Conservation (phyloP, 2,797 vertebrate genomes). For the Crenichthys baileyi region DNA sequence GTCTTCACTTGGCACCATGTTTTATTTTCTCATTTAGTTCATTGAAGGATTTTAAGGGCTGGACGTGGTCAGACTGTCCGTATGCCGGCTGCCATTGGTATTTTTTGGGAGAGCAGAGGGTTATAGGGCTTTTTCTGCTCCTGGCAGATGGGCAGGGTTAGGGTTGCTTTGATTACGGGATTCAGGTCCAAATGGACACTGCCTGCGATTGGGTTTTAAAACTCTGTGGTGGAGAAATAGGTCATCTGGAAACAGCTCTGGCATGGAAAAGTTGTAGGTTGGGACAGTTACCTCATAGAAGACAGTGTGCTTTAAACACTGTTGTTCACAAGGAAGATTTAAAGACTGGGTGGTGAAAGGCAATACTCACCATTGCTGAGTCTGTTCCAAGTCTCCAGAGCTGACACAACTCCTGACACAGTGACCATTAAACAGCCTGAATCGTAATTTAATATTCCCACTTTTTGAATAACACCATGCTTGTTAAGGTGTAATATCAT, state of each 20-base stretch:
- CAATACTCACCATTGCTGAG: constrained; percentile 21
- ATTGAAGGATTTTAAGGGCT: constrained; percentile 24
- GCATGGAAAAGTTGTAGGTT: constrained; percentile 69
- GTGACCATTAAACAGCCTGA: constrained; percentile 6
- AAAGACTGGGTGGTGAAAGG: constrained; percentile 39
- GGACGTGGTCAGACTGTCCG: constrained; percentile 23
- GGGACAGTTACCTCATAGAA: constrained; percentile 66
- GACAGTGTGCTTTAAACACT: constrained; percentile 68
- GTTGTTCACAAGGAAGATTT: constrained; percentile 46
- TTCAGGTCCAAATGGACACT: constrained; percentile 68
- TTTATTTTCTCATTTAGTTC: constrained; percentile 51
- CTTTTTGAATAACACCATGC: constrained; percentile 11
- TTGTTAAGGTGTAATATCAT: neutral
- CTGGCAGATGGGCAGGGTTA: constrained; percentile 65
- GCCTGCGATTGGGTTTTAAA: constrained; percentile 61
- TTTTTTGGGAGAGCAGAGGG: constrained; percentile 24
- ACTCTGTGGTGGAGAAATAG: constrained; percentile 74
- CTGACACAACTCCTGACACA: constrained; percentile 15
- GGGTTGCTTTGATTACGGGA: constrained; percentile 74
- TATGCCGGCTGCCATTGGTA: constrained; percentile 16
- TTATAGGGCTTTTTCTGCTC: constrained; percentile 43
- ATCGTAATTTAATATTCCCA: constrained; percentile 19
- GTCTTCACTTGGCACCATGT: constrained; percentile 63
- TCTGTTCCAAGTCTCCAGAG: constrained; percentile 21
- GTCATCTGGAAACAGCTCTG: constrained; percentile 78